Percentiles rank a stretch among this genome's conserved stretches.
Conservation (phyloP, 2,113 vertebrate genomes). For the Cyanistes caeruleus region DNA sequence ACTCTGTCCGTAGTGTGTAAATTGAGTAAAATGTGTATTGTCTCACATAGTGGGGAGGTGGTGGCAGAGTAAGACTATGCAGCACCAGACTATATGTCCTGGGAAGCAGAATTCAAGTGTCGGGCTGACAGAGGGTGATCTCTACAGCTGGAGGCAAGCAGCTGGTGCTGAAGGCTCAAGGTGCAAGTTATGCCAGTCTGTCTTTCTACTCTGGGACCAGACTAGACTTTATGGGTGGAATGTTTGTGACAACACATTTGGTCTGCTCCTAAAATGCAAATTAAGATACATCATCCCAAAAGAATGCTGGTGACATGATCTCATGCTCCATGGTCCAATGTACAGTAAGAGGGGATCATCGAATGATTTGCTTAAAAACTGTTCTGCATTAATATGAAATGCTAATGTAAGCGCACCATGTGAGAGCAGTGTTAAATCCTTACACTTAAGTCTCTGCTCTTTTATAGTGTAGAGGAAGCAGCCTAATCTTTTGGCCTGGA, state of each 20-base stretch:
- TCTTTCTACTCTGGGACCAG: neutral
- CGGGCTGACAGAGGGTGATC: neutral
- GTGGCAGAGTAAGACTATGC: neutral
- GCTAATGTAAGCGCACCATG: neutral
- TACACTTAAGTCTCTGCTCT: neutral
- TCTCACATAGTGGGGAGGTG: neutral
- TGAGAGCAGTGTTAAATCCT: neutral
- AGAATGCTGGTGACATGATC: neutral
- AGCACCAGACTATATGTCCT: fast-evolving
- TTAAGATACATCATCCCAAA: neutral
- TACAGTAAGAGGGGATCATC: neutral
- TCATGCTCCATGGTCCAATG: neutral
- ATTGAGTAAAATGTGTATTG: neutral
- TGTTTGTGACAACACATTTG: neutral
- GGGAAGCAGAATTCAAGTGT: neutral
- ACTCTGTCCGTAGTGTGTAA: neutral
- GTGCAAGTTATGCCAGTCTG: neutral
- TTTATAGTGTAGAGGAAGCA: neutral
- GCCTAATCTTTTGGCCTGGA: neutral
- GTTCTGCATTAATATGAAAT: neutral
- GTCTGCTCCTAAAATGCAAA: neutral
- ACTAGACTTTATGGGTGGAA: neutral
- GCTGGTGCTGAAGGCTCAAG: neutral
- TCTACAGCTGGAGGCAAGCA: neutral
- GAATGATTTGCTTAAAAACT: neutral